These are phyloP conservation scores for Danio rerio DNA, from an alignment of 2,113 vertebrate genomes.

Conservation along the genomic window GRCz12tu NC_133185.1:37969501-37970000, in stretches of 20 bases:
- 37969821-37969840: slow-evolving; percentile 49
- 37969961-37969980: slow-evolving; percentile 37
- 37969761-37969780: slow-evolving; percentile 19
- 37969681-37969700: slow-evolving; percentile 10
- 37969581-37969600: slow-evolving; percentile 36
- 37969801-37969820: slow-evolving; percentile 53
- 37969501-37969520: slow-evolving; percentile 39
- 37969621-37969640: slow-evolving; percentile 14
- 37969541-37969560: slow-evolving; percentile 34
- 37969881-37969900: slow-evolving; percentile 56
- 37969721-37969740: background rate
- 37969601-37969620: slow-evolving; percentile 37
- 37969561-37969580: slow-evolving; percentile 22
- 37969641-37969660: slow-evolving; percentile 13
- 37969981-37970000: slow-evolving; percentile 16
- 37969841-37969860: slow-evolving; percentile 62
- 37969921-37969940: slow-evolving; percentile 35
- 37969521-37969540: slow-evolving; percentile 46
- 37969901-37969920: slow-evolving; percentile 52
- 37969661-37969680: slow-evolving; percentile 37
- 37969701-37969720: slow-evolving; percentile 5
- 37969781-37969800: slow-evolving; percentile 41
- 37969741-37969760: slow-evolving; percentile 8
- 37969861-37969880: slow-evolving; percentile 48
- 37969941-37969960: slow-evolving; percentile 42